A percentile compares a stretch with the other conserved stretches of the same genome.
phyloP scores from a whole-genome alignment of 2,888 invertebrate genomes.

The Aspidiotus rigidus region DNA sequence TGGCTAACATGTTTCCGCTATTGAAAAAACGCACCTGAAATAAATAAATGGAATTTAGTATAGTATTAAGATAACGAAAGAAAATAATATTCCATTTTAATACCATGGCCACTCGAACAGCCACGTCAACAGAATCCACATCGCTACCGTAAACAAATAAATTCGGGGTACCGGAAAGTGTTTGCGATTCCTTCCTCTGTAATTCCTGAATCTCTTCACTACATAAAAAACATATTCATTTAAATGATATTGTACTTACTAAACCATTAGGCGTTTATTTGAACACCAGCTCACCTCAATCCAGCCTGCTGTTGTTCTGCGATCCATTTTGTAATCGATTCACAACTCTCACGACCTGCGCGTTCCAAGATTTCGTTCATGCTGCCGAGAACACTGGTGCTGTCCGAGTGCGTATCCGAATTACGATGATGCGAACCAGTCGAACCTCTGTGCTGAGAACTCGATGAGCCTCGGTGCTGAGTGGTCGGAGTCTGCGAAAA shows the following conservation, averaged over 20 bases:
- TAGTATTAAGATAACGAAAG: not conserved
- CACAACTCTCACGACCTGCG: slow-evolving; percentile 27
- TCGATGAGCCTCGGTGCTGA: not conserved
- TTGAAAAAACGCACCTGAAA: slow-evolving; percentile 57
- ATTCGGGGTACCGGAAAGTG: slow-evolving; percentile 13
- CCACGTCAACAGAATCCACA: slow-evolving; percentile 96
- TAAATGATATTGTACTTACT: not conserved
- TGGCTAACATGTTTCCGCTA: slow-evolving; percentile 90
- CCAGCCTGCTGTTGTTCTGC: slow-evolving; percentile 26
- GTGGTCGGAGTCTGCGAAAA: slow-evolving; percentile 17
- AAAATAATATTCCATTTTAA: slow-evolving; percentile 36
- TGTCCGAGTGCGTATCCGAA: slow-evolving; percentile 15
- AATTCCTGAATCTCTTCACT: slow-evolving; percentile 28
- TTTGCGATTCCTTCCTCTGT: slow-evolving; percentile 25
- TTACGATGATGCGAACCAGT: slow-evolving; percentile 1
- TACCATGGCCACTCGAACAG: slow-evolving; percentile 95
- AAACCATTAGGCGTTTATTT: not conserved
- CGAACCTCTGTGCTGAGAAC: too few species aligned
- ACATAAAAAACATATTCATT: too few species aligned
- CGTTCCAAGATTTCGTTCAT: slow-evolving; percentile 32
- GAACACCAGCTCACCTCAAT: slow-evolving; percentile 6
- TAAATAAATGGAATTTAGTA: not conserved
- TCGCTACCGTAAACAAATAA: slow-evolving; percentile 46
- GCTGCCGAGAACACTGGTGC: slow-evolving; percentile 11
- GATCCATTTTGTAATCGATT: slow-evolving; percentile 28